Evolutionary conservation across 2,797 vertebrate species (phyloP), one percentile per base, ranked within the genome.

Genomic region (Mallotus villosus): DNA sequence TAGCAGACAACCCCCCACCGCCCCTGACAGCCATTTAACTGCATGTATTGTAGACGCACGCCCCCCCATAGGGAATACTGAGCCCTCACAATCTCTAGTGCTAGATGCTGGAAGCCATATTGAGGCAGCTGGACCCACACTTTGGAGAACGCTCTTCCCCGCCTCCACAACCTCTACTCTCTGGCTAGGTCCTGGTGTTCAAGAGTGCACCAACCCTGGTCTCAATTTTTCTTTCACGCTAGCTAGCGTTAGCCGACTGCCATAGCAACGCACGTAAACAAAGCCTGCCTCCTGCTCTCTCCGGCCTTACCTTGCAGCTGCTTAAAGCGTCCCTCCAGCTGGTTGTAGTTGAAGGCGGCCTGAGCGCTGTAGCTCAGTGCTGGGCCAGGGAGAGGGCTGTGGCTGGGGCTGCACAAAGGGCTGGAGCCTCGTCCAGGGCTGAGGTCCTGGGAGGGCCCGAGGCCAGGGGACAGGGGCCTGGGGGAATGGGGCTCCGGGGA

Each of bases 271-370:
- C 51, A 19, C 17, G 53, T 68, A 68, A 58, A 68, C 51, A 68
- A 57, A 68, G 67, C 53, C 53, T 24, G 25, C 22, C 22, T 2
- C 4, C 63, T 27, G 51, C n/a, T 68, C 19, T 7, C 21, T 34
- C 65, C 7, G 0, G 67, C 64, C 92, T 94, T 94, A 98, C 97
- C 97, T 96, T 98, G 97, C 2, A 98, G 92, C 87, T 99, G 97
- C 77, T 99, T 99, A 88, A 99, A 98, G 63, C 97, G 90, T 27
- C 97, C 97, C 83, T 99, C 97, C 87, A 98, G 92, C 90, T 97
- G 96, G 84, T 97, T 98, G 88, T 98, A 98, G 93, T 98, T 98
- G 88, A 96, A 97, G 0, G 92, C 93, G 21, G 95, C 94, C 89
- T 96, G 94, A 0, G 93, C 87, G 41, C 41, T 46, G 69, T 93